Base-by-base conservation (phyloP, 2,888 invertebrate genomes). In the Clistopyga incitator region DNA sequence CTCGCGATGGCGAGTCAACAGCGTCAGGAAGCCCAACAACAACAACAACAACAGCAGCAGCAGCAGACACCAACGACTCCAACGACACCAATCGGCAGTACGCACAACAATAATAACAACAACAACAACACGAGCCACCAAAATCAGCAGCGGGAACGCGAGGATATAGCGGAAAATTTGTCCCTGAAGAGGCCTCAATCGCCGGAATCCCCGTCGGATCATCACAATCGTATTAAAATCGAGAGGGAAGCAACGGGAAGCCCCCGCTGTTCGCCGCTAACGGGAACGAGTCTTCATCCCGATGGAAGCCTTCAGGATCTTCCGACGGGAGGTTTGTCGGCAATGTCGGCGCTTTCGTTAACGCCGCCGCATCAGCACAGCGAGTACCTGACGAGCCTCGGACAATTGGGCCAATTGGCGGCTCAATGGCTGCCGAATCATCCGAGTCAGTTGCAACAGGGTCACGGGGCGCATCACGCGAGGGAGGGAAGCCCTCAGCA, bases 351-450 rank as follows among this genome's bases (percentile, higher is more conserved):
- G 79, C 94, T 97, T 87, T 95, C 97, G 52, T 94, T 97, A 91
- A 97, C 97, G 88, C 97, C 97, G 89, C 97, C 97, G 80, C 97
- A 97, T 94, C 93, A 94, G 90, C 90, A 91, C 82, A 92, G 91
- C 86, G 93, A 93, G 92, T 93, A 93, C 91, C 91, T 93, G 87
- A 89, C 92, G 81, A 93, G 91, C 78, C 86, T 93, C 77, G 90
- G 92, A 34, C 93, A 93, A 89, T 89, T 93, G n/a, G 90, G 91
- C 50, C 93, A 93, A 89, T 89, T 93, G 15, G 90, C 91, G 52
- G 90, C 91, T 3, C 93, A 92, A 65, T 93, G 92, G 92, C 84
- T 92, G 56, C 91, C 92, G 42, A 90, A 88, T 81, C 89, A 90
- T 78, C 90, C 90, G 45, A 88, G 85, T 72, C 91, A 90, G 67